These are phyloP conservation scores for Incurvaria masculella DNA, from an alignment of 2,888 invertebrate species.

Conservation along the genomic window DNA sequence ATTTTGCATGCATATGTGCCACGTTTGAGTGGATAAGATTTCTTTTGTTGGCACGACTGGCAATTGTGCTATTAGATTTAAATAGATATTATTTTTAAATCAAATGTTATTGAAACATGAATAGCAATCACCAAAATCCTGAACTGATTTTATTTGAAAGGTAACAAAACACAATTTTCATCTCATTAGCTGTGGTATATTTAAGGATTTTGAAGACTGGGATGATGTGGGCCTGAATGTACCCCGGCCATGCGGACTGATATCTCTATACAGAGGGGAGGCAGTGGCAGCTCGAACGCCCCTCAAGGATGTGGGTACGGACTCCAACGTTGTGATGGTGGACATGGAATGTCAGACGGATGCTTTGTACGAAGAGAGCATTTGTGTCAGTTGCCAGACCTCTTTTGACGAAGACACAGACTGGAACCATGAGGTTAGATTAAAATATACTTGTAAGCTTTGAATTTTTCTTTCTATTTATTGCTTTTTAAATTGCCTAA, in stretches of 20 bases:
- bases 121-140: too few relatives aligned
- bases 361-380: conserved; percentile 31
- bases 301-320: conserved; percentile 42
- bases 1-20: too few relatives aligned
- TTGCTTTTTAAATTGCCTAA: background rate
- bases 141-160: background rate
- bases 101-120: background rate
- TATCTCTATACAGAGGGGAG: conserved; percentile 64
- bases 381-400: conserved; percentile 44
- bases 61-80: background rate
- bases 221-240: conserved; percentile 88
- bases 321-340: conserved; percentile 36
- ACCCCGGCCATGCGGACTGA: conserved; percentile 72
- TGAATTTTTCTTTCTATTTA: too few relatives aligned
- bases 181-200: conserved; percentile 6
- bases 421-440: conserved; percentile 49
- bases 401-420: conserved; percentile 34
- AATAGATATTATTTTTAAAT: background rate
- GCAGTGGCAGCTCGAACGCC: conserved; percentile 30
- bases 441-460: conserved; percentile 46
- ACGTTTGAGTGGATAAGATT: too few relatives aligned
- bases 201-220: conserved; percentile 86
- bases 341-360: conserved; percentile 49
- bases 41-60: background rate
- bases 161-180: background rate